Base-by-base conservation (phyloP, 2,113 vertebrate genomes). In the Myiopsitta monachus region DNA sequence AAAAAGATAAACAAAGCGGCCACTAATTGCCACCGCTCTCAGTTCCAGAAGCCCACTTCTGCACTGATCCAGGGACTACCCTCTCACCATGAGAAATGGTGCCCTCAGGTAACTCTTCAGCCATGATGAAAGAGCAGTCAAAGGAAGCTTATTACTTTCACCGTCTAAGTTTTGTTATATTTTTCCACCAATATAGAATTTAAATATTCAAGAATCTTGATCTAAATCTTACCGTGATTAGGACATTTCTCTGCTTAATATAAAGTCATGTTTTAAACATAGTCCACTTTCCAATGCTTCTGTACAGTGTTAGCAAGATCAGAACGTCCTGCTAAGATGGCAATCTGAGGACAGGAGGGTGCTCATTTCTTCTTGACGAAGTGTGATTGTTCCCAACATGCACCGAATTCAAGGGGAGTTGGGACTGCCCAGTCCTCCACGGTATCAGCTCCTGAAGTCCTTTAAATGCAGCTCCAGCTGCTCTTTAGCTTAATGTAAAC, bases 21-120 rank as follows among this genome's bases (percentile, higher is more conserved):
- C 91, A 94, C 86, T 94, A 95, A 97, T 79, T 93, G 70, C 54
- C 59, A 85, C 69, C 2, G 13, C 81, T 93, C 88, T 85, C 70
- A 87, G 59, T 54, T 89, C 83, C 84, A 78, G 74, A 70, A 88
- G 78, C 41, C 80, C 83, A 87, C 67, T 62, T 49, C 84, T 82
- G 61, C 61, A 51, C 1, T 75, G 86, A 93, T 84, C 30, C 75
- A 61, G 73, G 63, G 52, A 87, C 92, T 57, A 91, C 16, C 23
- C 62, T 84, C 77, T 91, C 83, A 91, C 47, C 67, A 78, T 0
- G 0, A 38, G 1, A 93, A 95, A 64, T 69, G 52, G 55, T 70
- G 77, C 76, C 88, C 92, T 88, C 79, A 86, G 63, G 83, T 95
- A 78, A 69, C 77, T 92, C 86, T 62, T 81, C 72, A 93, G 68